Percentiles rank a stretch among this genome's conserved stretches.
Conservation (phyloP, 2,888 invertebrate genomes). For the Agrilus cyanescens region DNA sequence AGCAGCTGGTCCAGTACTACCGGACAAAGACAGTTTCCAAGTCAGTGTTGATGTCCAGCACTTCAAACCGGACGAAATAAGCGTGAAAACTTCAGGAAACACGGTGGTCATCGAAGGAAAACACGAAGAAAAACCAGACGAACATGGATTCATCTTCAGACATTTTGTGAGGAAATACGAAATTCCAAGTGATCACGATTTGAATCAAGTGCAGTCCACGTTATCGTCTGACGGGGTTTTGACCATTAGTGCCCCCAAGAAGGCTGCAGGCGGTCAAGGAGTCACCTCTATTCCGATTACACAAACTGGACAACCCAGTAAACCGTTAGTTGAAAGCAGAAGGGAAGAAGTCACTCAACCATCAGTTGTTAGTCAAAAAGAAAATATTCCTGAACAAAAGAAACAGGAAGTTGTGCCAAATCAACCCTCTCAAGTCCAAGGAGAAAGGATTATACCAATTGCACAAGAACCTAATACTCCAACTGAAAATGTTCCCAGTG, state of each 20-base stretch:
- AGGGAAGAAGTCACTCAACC: conserved; percentile 1
- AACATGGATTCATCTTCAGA: conserved; percentile 64
- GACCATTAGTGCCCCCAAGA: conserved; percentile 51
- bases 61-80: conserved; percentile 67
- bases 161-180: conserved; percentile 65
- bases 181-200: conserved; percentile 62
- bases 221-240: conserved; percentile 66
- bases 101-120: conserved; percentile 62
- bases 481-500: too few species aligned
- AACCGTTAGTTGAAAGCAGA: conserved; percentile 12
- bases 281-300: conserved; percentile 37
- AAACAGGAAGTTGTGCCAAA: too few species aligned
- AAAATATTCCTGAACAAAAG: too few species aligned
- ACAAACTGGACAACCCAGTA: conserved; percentile 29
- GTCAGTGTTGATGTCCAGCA: conserved; percentile 66
- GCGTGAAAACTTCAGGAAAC: conserved; percentile 58
- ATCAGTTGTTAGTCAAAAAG: too few species aligned
- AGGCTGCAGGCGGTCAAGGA: conserved; percentile 28
- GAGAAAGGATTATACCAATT: too few species aligned
- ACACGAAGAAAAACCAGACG: conserved; percentile 63
- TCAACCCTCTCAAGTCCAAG: too few species aligned
- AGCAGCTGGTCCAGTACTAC: conserved; percentile 40
- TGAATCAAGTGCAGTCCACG: conserved; percentile 57
- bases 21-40: conserved; percentile 56
- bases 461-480: too few species aligned